Evolutionary conservation across 1,140 invertebrate species (phyloP).

Genomic region (Argopecten irradians): DNA sequence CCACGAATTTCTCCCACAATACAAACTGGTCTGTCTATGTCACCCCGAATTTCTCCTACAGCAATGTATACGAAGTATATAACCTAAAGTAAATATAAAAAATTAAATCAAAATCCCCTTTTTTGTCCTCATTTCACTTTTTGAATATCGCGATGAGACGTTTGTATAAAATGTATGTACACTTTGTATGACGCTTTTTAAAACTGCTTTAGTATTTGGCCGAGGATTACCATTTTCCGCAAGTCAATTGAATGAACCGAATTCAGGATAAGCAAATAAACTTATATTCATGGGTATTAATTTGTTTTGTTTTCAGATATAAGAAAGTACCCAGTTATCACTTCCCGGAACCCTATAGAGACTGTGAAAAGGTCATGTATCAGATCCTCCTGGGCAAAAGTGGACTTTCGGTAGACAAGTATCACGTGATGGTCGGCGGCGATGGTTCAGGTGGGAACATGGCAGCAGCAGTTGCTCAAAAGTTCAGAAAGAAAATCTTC

Average conservation of each 20-base stretch:
- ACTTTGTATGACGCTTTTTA: not conserved
- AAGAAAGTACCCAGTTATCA: conserved; percentile 68
- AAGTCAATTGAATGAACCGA: not conserved
- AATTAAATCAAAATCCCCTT: too few relatives aligned
- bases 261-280: not conserved
- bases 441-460: conserved; percentile 74
- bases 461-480: conserved; percentile 66
- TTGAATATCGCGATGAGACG: too few relatives aligned
- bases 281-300: not conserved
- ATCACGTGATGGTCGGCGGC: conserved; percentile 62
- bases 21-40: too few relatives aligned
- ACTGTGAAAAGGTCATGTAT: conserved; percentile 69
- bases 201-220: not conserved
- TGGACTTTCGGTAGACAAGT: conserved; percentile 39
- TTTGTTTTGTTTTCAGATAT: conserved; percentile 61
- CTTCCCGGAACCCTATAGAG: conserved; percentile 67
- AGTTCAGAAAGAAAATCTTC: conserved; percentile 57
- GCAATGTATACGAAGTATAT: too few relatives aligned
- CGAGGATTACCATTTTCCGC: not conserved
- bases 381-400: conserved; percentile 58
- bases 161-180: too few relatives aligned
- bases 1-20: too few relatives aligned
- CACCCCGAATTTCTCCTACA: too few relatives aligned
- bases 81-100: too few relatives aligned
- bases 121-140: too few relatives aligned